These are phyloP conservation scores for Monodelphis domestica DNA, from an alignment of 2,797 vertebrate species.

Conservation along the genomic window DNA sequence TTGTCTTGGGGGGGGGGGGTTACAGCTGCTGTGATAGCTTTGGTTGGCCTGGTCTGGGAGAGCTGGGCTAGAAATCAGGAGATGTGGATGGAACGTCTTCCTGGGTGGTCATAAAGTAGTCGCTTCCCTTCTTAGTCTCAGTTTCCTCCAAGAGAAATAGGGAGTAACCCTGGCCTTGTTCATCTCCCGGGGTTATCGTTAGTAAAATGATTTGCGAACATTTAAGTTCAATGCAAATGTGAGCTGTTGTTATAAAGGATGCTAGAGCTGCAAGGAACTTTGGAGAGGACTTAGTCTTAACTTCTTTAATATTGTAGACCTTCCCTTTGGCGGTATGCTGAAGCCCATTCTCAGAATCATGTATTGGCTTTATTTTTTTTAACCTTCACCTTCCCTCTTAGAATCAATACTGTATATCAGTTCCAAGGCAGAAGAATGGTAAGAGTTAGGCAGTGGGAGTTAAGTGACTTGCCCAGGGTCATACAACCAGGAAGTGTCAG, in stretches of 20 bases:
- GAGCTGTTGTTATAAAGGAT: not conserved
- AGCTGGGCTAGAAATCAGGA: not conserved
- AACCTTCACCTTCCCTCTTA: no score
- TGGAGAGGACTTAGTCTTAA: not conserved
- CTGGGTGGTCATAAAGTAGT: not conserved
- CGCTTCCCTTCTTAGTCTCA: not conserved
- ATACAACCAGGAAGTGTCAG: no score
- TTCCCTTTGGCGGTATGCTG: not conserved
- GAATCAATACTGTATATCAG: no score
- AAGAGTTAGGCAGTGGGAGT: no score
- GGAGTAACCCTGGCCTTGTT: not conserved
- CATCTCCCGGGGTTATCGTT: not conserved
- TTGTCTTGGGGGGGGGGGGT: not conserved
- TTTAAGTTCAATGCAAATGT: not conserved
- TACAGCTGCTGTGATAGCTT: not conserved
- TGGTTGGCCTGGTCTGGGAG: not conserved
- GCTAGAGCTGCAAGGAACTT: not conserved
- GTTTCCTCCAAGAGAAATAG: not conserved
- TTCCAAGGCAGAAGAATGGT: no score
- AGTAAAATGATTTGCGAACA: not conserved
- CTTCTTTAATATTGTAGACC: not conserved
- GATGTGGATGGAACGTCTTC: not conserved
- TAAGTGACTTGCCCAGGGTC: no score
- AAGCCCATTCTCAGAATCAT: not conserved
- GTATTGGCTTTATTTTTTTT: no score